These are phyloP conservation scores for Dione juno DNA, from an alignment of 2,888 invertebrate species.

Conservation along the genomic window DNA sequence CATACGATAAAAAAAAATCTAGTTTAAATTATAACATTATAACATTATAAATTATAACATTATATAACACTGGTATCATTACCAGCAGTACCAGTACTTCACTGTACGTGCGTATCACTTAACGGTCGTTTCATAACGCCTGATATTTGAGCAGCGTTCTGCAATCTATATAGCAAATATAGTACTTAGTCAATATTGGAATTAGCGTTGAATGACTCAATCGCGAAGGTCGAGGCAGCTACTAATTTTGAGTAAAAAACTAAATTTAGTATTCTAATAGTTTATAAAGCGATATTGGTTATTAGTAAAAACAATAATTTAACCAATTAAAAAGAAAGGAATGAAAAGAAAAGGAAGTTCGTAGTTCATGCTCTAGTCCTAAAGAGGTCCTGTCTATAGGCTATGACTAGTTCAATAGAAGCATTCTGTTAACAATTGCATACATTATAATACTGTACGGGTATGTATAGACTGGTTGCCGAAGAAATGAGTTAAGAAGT, in stretches of 20 bases:
- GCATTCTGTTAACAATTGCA: conserved; percentile 52
- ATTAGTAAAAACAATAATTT: conserved; percentile 28
- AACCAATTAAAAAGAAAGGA: conserved; percentile 33
- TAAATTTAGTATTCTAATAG: conserved; percentile 6
- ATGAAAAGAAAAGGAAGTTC: conserved; percentile 30
- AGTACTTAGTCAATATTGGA: conserved; percentile 42
- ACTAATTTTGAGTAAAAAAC: conserved; percentile 4
- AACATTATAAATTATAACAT: no score
- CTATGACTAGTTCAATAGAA: conserved; percentile 38
- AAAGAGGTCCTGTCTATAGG: conserved; percentile 34
- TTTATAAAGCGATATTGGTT: conserved; percentile 31
- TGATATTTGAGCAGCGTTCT: conserved; percentile 41
- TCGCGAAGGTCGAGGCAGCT: conserved; percentile 42
- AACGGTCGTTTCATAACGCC: conserved; percentile 30
- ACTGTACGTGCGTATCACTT: conserved; percentile 9
- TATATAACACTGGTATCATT: background rate
- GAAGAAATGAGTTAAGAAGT: background rate
- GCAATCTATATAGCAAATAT: conserved; percentile 39
- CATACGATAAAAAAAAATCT: no score
- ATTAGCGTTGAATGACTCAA: conserved; percentile 39
- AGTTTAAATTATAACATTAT: no score
- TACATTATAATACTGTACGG: conserved; percentile 47
- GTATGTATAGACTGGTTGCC: conserved; percentile 44
- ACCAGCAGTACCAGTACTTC: conserved; percentile 2
- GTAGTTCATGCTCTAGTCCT: conserved; percentile 41